Evolutionary conservation across 2,888 invertebrate species (phyloP), one percentile per base, ranked within the genome.

Genomic region (Drosophila neotestacea): DNA sequence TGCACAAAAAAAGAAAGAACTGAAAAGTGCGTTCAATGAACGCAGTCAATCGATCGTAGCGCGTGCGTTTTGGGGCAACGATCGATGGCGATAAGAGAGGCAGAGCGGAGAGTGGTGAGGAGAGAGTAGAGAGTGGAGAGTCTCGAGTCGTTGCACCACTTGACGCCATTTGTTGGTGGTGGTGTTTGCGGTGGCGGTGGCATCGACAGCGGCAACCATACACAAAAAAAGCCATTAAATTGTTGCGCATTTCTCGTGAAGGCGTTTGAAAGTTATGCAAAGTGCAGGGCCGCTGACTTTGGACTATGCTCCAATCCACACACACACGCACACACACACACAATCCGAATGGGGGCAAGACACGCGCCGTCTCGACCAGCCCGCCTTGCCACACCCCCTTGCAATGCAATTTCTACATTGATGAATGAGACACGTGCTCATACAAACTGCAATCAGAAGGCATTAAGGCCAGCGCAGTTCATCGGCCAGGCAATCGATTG

Each of bases 21-120:
- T 30, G 32, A 65, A 75, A 89, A 85, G 78, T 89, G 88, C 90
- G 90, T 88, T 84, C 88, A 84, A 73, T 80, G 84, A 88, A 89
- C 88, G 90, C 80, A 78, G 28, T 16, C 69, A 51, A 16, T 9
- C 72, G 58, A 52, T 46, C 28, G 51, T 16, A 47, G 47, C 66
- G 66, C 52, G 46, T 58, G 73, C 27, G 67, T 66, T 71, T 70
- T 76, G 58, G 72, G 51, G 75, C 79, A 72, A 74, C 41, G 74
- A 79, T 75, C 75, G 63, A 32, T 50, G 55, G n/a, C 44, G 75
- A 73, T 74, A 58, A 70, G 36, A 51, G 32, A 46, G 34, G 5
- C 27, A 34, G 11, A 11, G 61, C 5, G 0, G 39, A 38, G 34
- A 48, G 27, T 30, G 13, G 32, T 32, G 13, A 13, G 61, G 4